Percentiles rank a stretch among this genome's conserved stretches.
phyloP scores from a whole-genome alignment of 2,797 vertebrate genomes.

The Neosalanx taihuensis region DNA sequence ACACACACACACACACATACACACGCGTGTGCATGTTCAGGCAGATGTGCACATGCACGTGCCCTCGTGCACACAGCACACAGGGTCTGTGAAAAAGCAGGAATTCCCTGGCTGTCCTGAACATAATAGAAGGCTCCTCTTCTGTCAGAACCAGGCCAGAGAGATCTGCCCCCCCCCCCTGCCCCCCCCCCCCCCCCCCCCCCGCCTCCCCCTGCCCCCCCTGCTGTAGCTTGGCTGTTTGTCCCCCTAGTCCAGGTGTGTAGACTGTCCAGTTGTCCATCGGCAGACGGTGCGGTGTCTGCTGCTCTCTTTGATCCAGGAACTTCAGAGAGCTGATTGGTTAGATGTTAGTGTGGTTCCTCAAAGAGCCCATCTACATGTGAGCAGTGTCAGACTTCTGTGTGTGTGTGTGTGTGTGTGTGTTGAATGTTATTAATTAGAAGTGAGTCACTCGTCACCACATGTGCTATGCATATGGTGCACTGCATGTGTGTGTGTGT shows the following conservation, averaged over 20 bases:
- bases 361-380: not conserved
- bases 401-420: not conserved
- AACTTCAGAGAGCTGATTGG: not conserved
- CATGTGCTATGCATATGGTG: not conserved
- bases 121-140: too few relatives aligned
- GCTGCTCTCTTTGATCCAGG: not conserved
- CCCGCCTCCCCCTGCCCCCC: not conserved
- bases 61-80: not conserved
- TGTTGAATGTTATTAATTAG: not conserved
- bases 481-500: not conserved
- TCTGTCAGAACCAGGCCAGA: not conserved
- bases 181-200: not conserved
- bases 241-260: not conserved
- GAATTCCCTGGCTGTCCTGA: too few relatives aligned
- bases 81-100: not conserved
- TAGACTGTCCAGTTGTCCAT: too few relatives aligned
- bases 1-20: not conserved
- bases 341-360: too few relatives aligned
- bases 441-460: slow-evolving; percentile 1
- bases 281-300: too few relatives aligned
- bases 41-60: not conserved
- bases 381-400: not conserved
- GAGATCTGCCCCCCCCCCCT: too few relatives aligned
- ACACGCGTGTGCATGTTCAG: not conserved
- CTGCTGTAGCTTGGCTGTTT: not conserved